Percentiles rank a stretch among this genome's conserved stretches.
phyloP scores from a whole-genome alignment of 2,113 vertebrate species.

The Cebus imitator region DNA sequence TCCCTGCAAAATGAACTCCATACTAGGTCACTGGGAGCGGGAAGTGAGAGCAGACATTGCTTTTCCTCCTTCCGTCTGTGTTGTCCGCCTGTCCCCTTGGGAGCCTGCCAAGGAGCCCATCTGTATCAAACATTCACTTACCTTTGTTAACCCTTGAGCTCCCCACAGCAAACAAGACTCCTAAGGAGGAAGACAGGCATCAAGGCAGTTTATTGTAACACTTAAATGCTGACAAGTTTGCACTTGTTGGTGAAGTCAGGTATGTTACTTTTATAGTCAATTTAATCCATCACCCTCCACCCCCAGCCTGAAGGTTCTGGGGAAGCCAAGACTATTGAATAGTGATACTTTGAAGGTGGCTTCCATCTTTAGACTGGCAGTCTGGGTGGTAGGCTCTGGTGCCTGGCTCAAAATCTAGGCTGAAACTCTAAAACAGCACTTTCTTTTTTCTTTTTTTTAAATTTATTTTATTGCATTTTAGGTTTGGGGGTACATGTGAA shows the following conservation, averaged over 20 bases:
- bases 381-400: background rate
- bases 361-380: background rate
- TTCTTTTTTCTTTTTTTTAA: background rate
- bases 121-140: constrained; percentile 42
- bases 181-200: constrained; percentile 52
- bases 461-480: too few species aligned
- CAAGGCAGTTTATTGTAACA: constrained; percentile 15
- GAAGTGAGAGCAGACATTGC: background rate
- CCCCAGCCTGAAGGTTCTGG: background rate
- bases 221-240: constrained; percentile 49
- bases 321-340: background rate
- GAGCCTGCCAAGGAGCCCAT: background rate
- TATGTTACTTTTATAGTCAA: constrained; percentile 14
- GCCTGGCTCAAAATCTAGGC: background rate
- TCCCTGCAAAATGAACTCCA: background rate
- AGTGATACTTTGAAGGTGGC: background rate
- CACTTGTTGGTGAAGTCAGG: constrained; percentile 48
- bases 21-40: background rate
- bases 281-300: background rate
- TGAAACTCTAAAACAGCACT: background rate
- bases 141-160: constrained; percentile 62
- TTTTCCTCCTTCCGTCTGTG: background rate
- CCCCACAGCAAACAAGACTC: constrained; percentile 60
- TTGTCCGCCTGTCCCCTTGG: constrained; percentile 58
- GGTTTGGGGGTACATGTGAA: too few species aligned